Conservation (phyloP, 2,888 invertebrate genomes). For the Dryocosmus kuriphilus region DNA sequence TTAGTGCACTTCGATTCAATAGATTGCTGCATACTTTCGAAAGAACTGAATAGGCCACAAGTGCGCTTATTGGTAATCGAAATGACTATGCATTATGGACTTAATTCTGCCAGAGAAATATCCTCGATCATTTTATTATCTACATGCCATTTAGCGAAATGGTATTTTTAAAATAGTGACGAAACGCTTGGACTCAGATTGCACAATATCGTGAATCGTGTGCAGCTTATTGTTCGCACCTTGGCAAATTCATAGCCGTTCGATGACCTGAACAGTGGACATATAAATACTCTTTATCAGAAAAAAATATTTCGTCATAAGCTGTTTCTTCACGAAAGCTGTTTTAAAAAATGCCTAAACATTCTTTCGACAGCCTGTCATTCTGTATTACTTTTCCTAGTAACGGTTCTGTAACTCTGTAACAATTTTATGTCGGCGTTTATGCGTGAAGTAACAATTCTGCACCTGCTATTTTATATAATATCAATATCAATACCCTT, state of each 20-base stretch:
- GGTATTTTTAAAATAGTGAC: slow-evolving; percentile 15
- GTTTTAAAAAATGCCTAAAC: background rate
- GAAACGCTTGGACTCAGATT: background rate
- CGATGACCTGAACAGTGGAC: slow-evolving; percentile 8
- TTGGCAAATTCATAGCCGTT: slow-evolving; percentile 29
- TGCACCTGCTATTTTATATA: too few relatives aligned
- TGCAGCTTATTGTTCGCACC: slow-evolving; percentile 3
- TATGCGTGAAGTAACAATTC: too few relatives aligned
- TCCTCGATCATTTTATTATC: slow-evolving; percentile 2
- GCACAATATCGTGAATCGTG: background rate
- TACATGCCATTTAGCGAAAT: background rate
- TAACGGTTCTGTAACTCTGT: too few relatives aligned
- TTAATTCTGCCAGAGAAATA: background rate
- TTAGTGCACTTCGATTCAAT: background rate
- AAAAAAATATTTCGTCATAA: background rate
- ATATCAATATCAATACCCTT: too few relatives aligned
- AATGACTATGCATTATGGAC: slow-evolving; percentile 3
- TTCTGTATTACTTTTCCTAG: background rate
- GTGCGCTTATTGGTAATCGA: background rate
- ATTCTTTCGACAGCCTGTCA: background rate
- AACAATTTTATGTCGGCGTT: too few relatives aligned
- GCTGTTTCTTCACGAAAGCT: background rate
- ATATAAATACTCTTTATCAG: slow-evolving; percentile 15
- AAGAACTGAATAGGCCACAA: background rate
- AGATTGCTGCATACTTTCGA: background rate